Evolutionary conservation across 2,888 invertebrate genomes (phyloP), one percentile per base, ranked within the genome.

Genomic region (Mystacides longicornis): DNA sequence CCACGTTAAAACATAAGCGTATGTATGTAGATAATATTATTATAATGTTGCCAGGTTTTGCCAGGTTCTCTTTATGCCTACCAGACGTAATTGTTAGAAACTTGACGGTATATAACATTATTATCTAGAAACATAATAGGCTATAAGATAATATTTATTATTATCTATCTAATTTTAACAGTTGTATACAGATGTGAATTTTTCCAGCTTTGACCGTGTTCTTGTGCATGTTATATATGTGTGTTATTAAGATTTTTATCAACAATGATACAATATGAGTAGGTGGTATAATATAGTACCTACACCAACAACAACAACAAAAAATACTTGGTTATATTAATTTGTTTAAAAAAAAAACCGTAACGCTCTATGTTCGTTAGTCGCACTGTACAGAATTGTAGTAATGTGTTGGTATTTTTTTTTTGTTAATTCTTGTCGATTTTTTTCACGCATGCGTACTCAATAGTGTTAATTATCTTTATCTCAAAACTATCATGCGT

Each of bases 391-490:
- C 11, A 7, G 5, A 27, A 27, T 27, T 7, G 11, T 27, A 27
- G n/a, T n/a, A n/a, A n/a, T n/a, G n/a, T n/a, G n/a, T n/a, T n/a
- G n/a, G n/a, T n/a, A n/a, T n/a, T n/a, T n/a, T n/a, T 37, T 37
- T 37, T 37, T 27, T 27, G 5, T 7, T n/a, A 37, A 3, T 37
- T 37, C 37, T 37, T 37, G 37, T 37, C 37, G 37, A 37, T 37
- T 37, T 37, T n/a, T 37, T 37, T 37, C 37, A 37, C 37, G 37
- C 37, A 37, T 37, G 37, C 37, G 37, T 37, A 37, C 37, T 14
- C 37, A 37, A 37, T 37, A 7, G 37, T 37, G 37, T 37, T 37
- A 37, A 37, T 37, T 37, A 37, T 7, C 37, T 37, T 37, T 37
- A 37, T 37, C 37, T 37, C 16, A n/a, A n/a, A 37, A 37, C 37